phyloP scores from a whole-genome alignment of 2,797 vertebrate species.

The Gouania willdenowi region DNA sequence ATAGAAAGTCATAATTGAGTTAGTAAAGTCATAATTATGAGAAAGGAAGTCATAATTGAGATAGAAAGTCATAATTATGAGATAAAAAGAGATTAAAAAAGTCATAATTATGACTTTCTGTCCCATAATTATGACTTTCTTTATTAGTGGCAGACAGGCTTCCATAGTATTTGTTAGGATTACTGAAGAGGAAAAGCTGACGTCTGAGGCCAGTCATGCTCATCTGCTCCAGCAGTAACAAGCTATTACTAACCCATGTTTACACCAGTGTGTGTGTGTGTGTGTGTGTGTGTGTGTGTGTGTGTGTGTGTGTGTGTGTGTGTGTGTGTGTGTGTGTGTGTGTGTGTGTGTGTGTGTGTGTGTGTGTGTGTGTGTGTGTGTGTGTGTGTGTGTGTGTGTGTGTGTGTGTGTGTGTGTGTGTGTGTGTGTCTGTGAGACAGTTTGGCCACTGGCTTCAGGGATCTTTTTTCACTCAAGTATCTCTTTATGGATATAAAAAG shows the following conservation, averaged over 20 bases:
- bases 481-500: no score
- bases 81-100: no score
- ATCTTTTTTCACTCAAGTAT: conserved; percentile 8
- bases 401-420: neutral
- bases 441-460: conserved; percentile 16
- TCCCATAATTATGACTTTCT: no score
- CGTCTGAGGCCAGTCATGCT: neutral
- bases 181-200: neutral
- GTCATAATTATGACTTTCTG: no score
- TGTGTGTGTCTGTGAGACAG: conserved; percentile 13
- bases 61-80: no score
- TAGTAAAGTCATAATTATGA: no score
- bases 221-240: neutral
- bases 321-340: neutral
- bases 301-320: neutral
- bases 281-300: neutral
- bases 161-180: no score
- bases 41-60: no score
- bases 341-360: neutral
- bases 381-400: neutral
- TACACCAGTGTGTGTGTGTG: neutral
- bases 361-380: neutral
- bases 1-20: no score
- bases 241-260: neutral
- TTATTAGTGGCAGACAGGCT: no score